These are phyloP conservation scores for Temnothorax curvispinosus DNA, from an alignment of 1,140 invertebrate genomes.

Conservation along the genomic window DNA sequence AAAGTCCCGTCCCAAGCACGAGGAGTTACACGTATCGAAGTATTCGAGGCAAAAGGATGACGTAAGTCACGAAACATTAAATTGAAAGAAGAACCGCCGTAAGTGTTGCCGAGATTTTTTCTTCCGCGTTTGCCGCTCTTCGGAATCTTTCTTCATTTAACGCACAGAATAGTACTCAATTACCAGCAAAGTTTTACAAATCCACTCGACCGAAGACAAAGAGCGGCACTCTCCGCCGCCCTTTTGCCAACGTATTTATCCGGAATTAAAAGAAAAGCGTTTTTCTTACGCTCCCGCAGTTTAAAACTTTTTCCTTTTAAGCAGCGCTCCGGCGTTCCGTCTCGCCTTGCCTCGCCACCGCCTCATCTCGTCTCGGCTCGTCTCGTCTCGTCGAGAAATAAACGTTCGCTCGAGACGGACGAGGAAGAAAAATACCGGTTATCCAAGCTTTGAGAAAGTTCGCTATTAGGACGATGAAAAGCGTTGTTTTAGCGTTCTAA, in stretches of 20 bases:
- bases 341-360: neutral
- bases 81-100: slow-evolving; percentile 14
- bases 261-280: slow-evolving; percentile 76
- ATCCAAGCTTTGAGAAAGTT: slow-evolving; percentile 71
- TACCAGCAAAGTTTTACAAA: slow-evolving; percentile 74
- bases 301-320: slow-evolving; percentile 75
- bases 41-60: neutral
- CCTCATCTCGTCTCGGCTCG: neutral
- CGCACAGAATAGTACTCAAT: slow-evolving; percentile 66
- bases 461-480: slow-evolving; percentile 66
- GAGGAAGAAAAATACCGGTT: slow-evolving; percentile 66
- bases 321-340: slow-evolving; percentile 21
- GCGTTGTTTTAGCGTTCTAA: slow-evolving; percentile 70
- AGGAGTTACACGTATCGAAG: neutral
- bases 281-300: slow-evolving; percentile 75
- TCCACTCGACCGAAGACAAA: slow-evolving; percentile 65
- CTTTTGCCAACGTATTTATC: slow-evolving; percentile 72
- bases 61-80: slow-evolving; percentile 38
- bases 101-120: slow-evolving; percentile 46
- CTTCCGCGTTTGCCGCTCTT: neutral
- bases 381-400: slow-evolving; percentile 63
- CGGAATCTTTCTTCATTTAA: slow-evolving; percentile 71
- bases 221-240: slow-evolving; percentile 58
- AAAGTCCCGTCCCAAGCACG: neutral
- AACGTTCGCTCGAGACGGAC: slow-evolving; percentile 58